These are phyloP conservation scores for Calypte anna DNA, from an alignment of 2,113 vertebrate species.

Conservation along the genomic window DNA sequence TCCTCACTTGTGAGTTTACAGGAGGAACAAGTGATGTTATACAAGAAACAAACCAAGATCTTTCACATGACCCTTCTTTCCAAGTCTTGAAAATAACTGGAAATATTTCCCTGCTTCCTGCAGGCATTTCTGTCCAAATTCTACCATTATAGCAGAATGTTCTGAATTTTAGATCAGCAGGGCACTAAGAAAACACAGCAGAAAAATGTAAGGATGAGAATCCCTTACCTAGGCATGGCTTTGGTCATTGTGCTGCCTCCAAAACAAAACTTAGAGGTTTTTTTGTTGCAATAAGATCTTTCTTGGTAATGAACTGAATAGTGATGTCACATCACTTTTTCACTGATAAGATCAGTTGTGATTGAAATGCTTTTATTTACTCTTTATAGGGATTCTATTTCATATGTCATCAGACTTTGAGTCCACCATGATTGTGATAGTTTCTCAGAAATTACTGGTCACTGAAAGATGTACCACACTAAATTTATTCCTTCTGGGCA, in stretches of 20 bases:
- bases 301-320: background rate
- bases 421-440: background rate
- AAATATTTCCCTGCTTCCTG: background rate
- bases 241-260: background rate
- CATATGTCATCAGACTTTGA: background rate
- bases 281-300: background rate
- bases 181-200: background rate
- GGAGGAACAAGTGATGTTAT: background rate
- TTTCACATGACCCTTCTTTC: background rate
- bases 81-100: background rate
- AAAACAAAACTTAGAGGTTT: background rate
- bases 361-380: background rate
- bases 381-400: background rate
- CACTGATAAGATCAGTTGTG: background rate
- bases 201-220: background rate
- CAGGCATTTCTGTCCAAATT: background rate
- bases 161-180: background rate
- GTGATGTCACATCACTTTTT: background rate
- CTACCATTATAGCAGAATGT: background rate
- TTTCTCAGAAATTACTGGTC: constrained; percentile 19
- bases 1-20: background rate
- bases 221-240: background rate
- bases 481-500: constrained; percentile 37
- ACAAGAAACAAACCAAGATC: background rate
- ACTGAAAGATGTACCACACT: constrained; percentile 31